Conservation (phyloP, 2,888 invertebrate genomes). For the Blomia tropicalis region DNA sequence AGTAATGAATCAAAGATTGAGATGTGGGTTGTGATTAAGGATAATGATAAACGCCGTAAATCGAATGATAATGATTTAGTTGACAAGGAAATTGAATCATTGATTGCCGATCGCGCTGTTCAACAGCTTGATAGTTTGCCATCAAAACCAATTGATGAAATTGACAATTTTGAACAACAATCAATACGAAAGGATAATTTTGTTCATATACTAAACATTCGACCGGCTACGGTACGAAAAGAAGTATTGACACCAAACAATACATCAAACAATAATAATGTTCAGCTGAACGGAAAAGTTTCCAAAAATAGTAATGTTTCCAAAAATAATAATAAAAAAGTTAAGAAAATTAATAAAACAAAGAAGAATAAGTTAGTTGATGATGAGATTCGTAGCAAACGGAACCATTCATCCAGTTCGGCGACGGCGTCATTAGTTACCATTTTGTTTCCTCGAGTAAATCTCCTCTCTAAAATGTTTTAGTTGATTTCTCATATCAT, state of each 20-base stretch:
- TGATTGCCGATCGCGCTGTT: too few relatives aligned
- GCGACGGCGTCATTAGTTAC: not conserved
- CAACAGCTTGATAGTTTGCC: too few relatives aligned
- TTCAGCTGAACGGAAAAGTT: not conserved
- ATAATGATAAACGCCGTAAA: not conserved
- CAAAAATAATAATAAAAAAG: not conserved
- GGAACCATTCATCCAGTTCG: too few relatives aligned
- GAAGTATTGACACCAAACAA: not conserved
- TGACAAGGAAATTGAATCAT: not conserved
- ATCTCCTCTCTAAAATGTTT: not conserved
- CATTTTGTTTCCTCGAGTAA: slow-evolving; percentile 7
- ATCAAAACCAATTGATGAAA: not conserved
- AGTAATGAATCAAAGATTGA: not conserved
- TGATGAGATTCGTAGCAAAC: not conserved
- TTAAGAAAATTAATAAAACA: not conserved
- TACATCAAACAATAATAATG: too few relatives aligned
- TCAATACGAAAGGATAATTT: not conserved
- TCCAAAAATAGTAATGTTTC: not conserved
- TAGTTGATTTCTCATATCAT: not conserved
- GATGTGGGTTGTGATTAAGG: not conserved
- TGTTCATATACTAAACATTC: slow-evolving; percentile 3
- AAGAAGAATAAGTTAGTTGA: not conserved
- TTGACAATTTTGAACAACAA: not conserved
- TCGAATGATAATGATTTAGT: not conserved
- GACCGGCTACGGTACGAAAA: not conserved